Evolutionary conservation across 1,140 invertebrate species (phyloP).

Genomic region (Phocides pigmalion): DNA sequence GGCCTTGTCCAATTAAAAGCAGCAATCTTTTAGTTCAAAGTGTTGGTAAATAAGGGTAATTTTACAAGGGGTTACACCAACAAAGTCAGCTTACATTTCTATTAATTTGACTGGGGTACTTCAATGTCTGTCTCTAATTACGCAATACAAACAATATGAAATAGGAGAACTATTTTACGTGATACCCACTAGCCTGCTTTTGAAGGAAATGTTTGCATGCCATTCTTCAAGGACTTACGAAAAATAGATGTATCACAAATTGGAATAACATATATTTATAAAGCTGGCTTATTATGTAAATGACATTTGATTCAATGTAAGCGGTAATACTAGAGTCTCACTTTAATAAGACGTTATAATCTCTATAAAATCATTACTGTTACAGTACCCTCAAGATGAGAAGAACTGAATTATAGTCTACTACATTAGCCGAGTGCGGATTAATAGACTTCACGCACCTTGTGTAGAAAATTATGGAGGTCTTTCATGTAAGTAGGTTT

Average conservation of each 20-base stretch:
- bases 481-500: too few relatives aligned
- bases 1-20: conserved; percentile 31
- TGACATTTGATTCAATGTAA: background rate
- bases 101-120: background rate
- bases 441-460: too few relatives aligned
- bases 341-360: too few relatives aligned
- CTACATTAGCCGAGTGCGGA: too few relatives aligned
- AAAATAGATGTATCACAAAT: background rate
- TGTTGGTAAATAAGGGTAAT: background rate
- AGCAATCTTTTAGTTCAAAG: conserved; percentile 10
- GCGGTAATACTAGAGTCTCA: too few relatives aligned
- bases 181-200: background rate
- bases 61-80: background rate
- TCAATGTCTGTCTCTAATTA: conserved; percentile 10
- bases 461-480: too few relatives aligned
- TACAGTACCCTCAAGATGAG: too few relatives aligned
- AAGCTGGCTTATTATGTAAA: background rate
- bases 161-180: background rate
- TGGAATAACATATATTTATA: background rate
- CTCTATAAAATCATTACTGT: too few relatives aligned
- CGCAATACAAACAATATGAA: conserved; percentile 21
- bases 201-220: background rate
- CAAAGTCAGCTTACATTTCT: conserved; percentile 11
- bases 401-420: too few relatives aligned
- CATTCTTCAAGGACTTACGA: background rate